phyloP scores from a whole-genome alignment of 2,113 vertebrate species.

The Eurystomus gularis region DNA sequence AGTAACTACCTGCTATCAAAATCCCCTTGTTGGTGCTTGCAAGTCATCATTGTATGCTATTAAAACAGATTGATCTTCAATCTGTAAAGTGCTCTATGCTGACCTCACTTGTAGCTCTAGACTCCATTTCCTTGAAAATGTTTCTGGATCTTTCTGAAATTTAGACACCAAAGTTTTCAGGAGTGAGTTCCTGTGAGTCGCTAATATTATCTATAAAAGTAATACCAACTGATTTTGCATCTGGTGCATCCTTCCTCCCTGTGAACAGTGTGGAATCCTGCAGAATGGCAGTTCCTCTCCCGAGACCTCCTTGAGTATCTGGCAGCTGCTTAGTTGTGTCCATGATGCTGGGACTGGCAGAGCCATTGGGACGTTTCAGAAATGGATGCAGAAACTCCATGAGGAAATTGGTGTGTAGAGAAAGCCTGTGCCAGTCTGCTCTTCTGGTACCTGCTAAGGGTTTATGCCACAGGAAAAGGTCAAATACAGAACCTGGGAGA shows the following conservation, averaged over 20 bases:
- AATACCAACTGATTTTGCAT: background rate
- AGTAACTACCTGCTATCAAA: slow-evolving; percentile 5
- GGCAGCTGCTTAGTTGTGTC: too few relatives aligned
- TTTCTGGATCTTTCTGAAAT: background rate
- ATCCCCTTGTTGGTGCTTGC: slow-evolving; percentile 35
- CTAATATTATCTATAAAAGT: background rate
- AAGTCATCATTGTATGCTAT: background rate
- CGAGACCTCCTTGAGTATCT: too few relatives aligned
- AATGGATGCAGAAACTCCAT: too few relatives aligned
- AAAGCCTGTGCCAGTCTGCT: background rate
- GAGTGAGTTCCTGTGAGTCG: background rate
- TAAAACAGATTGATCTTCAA: slow-evolving; percentile 20
- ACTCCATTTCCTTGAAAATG: background rate
- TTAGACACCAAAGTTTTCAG: background rate
- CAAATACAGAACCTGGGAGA: background rate
- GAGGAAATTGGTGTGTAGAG: background rate
- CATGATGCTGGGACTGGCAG: too few relatives aligned
- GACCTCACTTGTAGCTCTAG: background rate
- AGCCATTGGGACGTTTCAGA: too few relatives aligned
- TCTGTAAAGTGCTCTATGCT: slow-evolving; percentile 5
- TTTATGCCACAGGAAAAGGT: background rate
- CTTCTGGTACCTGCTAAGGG: background rate
- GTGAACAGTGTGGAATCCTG: too few relatives aligned
- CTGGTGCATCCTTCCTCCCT: too few relatives aligned
- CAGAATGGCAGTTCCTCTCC: too few relatives aligned